Conservation (phyloP, 2,888 invertebrate genomes). For the Anticlea derivata region DNA sequence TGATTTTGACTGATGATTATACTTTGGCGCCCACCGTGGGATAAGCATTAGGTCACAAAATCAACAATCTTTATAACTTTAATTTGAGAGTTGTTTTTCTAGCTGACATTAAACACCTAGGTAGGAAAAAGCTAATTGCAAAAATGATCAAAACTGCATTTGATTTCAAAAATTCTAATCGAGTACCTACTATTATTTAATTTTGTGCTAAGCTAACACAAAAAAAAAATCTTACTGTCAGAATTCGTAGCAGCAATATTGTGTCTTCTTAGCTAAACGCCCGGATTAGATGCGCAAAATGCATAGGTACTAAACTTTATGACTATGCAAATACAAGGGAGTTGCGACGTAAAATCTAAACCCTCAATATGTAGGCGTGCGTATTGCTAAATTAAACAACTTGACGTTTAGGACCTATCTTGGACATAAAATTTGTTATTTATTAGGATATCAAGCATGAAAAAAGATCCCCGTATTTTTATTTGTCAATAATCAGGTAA, state of each 20-base stretch:
- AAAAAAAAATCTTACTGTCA: too few relatives aligned
- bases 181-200: too few relatives aligned
- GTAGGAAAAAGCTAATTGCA: too few relatives aligned
- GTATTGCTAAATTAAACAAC: constrained; percentile 52
- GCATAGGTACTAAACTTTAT: constrained; percentile 79
- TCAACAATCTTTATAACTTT: too few relatives aligned
- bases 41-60: not conserved
- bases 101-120: too few relatives aligned
- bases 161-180: not conserved
- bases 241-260: not conserved
- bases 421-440: constrained; percentile 6
- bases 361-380: constrained; percentile 58
- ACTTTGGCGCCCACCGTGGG: constrained; percentile 10
- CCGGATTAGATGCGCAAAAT: constrained; percentile 71
- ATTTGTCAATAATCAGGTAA: too few relatives aligned
- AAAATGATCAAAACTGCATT: not conserved
- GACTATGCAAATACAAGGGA: constrained; percentile 77
- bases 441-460: not conserved
- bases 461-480: too few relatives aligned
- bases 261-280: too few relatives aligned
- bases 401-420: constrained; percentile 7
- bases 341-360: constrained; percentile 69
- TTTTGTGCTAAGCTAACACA: too few relatives aligned
- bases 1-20: constrained; percentile 12
- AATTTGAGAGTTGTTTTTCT: too few relatives aligned